Conservation (phyloP, 2,888 invertebrate genomes). For the Rotaria sp. region DNA sequence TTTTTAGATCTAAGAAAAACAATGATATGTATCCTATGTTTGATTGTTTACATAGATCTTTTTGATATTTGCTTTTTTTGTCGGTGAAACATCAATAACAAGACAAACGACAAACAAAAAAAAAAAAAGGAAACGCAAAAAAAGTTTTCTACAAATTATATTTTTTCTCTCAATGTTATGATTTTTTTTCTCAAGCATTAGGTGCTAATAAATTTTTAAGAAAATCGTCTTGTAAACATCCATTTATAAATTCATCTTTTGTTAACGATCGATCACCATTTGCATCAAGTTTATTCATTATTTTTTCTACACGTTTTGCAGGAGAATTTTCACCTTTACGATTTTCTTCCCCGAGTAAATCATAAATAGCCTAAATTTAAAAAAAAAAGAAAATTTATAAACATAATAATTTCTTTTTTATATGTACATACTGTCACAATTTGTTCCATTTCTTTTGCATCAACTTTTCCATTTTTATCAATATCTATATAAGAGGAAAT, state of each 20-base stretch:
- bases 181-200: constrained; percentile 31
- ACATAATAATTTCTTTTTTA: not conserved
- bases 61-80: no score
- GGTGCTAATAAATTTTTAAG: constrained; percentile 40
- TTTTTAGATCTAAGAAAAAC: no score
- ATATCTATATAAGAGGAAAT: constrained; percentile 6
- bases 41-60: no score
- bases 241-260: constrained; percentile 41
- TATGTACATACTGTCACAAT: constrained; percentile 15
- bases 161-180: no score
- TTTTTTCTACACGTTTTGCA: constrained; percentile 33
- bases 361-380: constrained; percentile 39
- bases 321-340: constrained; percentile 41
- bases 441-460: constrained; percentile 40
- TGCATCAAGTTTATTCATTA: constrained; percentile 38
- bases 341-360: constrained; percentile 40
- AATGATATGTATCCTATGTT: no score
- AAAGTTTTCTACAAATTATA: constrained; percentile 21
- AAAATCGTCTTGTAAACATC: constrained; percentile 40
- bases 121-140: no score
- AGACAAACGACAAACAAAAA: no score
- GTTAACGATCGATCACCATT: constrained; percentile 36
- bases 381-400: not conserved
- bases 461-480: constrained; percentile 39
- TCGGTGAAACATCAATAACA: no score